Evolutionary conservation across 1,140 invertebrate species (phyloP), one percentile per base, ranked within the genome.

Genomic region (Macrobrachium nipponense): DNA sequence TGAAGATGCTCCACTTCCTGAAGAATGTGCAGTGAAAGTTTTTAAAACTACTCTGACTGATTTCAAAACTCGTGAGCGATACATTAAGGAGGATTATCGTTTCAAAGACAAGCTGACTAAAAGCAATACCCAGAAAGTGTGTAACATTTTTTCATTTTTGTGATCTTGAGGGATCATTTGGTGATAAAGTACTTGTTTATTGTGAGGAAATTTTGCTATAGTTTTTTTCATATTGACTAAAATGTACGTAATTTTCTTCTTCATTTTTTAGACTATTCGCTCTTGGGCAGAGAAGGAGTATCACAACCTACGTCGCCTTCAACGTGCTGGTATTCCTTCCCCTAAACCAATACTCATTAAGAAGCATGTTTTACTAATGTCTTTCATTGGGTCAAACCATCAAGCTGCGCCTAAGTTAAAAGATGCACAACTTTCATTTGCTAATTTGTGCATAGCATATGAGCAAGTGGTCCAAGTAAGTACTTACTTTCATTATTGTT

Each of bases 251-350:
- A 85, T 90, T 90, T 93, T 51, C 23, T 17, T 60, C 51, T 59
- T 75, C 23, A 73, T 68, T 15, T 79, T 72, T 43, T 80, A 88
- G 88, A 61, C 79, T 17, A 95, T 98, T 75, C 94, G 95, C 88
- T 93, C 97, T 91, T 98, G 97, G 97, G 96, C 97, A 3, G 96
- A 98, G 91, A 98, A 98, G 91, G 97, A 98, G 91, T 95, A 96
- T 93, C 94, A 96, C 75, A 98, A 98, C 91, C 92, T 98, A 84
- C 94, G 93, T 88, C 93, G 95, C 64, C 93, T 95, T 89, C 92
- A 93, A 61, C 94, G 93, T 89, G 93, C 93, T 66, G 95, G 95
- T 81, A 89, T 89, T 66, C 72, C 81, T 5, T 88, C 70, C 90
- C 97, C 97, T 0, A 92, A 94, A 81, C 95, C 96, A 83, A 92